phyloP scores from a whole-genome alignment of 1,140 invertebrate genomes.

The Cephus cinctus region DNA sequence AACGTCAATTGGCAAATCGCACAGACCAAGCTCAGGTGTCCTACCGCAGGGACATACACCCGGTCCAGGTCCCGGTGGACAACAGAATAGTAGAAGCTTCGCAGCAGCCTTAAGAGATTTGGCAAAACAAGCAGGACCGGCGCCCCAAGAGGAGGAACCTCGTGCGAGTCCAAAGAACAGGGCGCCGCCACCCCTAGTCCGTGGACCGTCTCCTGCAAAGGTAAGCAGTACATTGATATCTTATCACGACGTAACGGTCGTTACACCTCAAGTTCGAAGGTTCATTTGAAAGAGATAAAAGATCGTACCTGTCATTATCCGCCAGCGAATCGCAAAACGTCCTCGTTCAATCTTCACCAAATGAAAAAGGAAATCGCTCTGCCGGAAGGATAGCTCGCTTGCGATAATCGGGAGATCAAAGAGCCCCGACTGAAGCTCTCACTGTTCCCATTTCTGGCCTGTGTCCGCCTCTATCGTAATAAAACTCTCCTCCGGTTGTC shows the following conservation, averaged over 20 bases:
- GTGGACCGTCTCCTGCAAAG: constrained; percentile 52
- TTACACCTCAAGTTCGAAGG: too few species aligned
- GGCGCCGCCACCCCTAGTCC: constrained; percentile 49
- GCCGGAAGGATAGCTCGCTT: constrained; percentile 22
- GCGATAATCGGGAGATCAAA: constrained; percentile 35
- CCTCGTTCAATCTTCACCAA: constrained; percentile 19
- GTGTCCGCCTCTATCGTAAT: too few species aligned
- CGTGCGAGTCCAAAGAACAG: constrained; percentile 51
- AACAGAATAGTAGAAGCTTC: constrained; percentile 60
- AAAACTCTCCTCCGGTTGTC: not conserved
- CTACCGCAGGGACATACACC: constrained; percentile 55
- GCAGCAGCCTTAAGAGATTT: constrained; percentile 77
- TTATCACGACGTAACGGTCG: not conserved
- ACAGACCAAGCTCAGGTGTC: constrained; percentile 49
- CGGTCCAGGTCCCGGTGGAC: constrained; percentile 52
- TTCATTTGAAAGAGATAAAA: too few species aligned
- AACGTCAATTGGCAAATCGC: constrained; percentile 47
- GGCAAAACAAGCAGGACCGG: constrained; percentile 74
- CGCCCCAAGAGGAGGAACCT: constrained; percentile 48
- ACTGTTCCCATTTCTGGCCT: not conserved
- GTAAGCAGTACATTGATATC: constrained; percentile 24
- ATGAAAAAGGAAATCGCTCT: constrained; percentile 25
- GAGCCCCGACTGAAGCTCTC: constrained; percentile 11
- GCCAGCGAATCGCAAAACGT: too few species aligned
- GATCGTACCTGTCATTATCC: too few species aligned